Conservation (phyloP, 1,140 invertebrate genomes). For the Ladona fulva region DNA sequence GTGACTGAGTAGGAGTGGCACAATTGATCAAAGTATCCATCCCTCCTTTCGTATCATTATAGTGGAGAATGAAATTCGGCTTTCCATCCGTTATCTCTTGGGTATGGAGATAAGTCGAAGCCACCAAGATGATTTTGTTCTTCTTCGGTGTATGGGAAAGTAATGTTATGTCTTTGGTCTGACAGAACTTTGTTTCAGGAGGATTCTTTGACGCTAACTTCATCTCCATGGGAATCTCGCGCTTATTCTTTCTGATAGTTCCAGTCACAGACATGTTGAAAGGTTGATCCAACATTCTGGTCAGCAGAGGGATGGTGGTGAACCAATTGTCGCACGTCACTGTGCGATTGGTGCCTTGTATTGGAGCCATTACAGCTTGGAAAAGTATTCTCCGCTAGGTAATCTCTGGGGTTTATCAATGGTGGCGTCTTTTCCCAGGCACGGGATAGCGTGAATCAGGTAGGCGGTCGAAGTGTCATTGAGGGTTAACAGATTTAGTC, state of each 20-base stretch:
- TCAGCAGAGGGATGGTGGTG: background rate
- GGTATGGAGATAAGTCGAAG: slow-evolving; percentile 8
- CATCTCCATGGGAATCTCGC: background rate
- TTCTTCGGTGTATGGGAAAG: slow-evolving; percentile 17
- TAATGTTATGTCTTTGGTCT: slow-evolving; percentile 12
- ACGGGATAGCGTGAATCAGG: slow-evolving; percentile 25
- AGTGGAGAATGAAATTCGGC: background rate
- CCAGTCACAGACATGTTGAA: background rate
- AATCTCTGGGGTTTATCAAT: background rate
- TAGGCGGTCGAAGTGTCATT: slow-evolving; percentile 25
- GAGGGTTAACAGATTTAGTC: slow-evolving; percentile 26
- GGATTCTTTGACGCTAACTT: background rate
- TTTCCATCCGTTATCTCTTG: background rate
- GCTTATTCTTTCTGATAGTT: background rate
- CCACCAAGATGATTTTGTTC: slow-evolving; percentile 15
- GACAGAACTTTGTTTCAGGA: slow-evolving; percentile 17
- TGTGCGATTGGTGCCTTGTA: background rate
- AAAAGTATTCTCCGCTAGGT: slow-evolving; percentile 26
- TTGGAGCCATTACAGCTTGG: background rate
- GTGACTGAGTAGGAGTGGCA: background rate
- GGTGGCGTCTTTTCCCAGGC: slow-evolving; percentile 23
- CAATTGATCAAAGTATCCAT: background rate
- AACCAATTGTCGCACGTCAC: background rate
- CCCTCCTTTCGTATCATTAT: background rate
- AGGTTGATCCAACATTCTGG: background rate